Evolutionary conservation across 2,888 invertebrate species (phyloP).

Genomic region (Cephus pygmeus): DNA sequence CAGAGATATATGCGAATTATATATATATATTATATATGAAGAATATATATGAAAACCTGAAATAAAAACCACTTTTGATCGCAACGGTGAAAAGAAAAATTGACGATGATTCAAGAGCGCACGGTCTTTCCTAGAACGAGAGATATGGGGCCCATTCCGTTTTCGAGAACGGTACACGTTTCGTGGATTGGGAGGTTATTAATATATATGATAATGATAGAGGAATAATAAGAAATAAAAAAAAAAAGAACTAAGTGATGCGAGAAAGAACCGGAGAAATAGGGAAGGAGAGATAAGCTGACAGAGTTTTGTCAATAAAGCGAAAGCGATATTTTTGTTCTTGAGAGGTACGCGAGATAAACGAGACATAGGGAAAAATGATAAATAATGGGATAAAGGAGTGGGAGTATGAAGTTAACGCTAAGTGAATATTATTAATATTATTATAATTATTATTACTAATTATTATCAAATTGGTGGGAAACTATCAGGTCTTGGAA

Average conservation of each 20-base stretch:
- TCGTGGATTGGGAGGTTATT: slow-evolving; percentile 36
- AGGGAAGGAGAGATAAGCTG: slow-evolving; percentile 8
- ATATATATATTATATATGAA: slow-evolving; percentile 46
- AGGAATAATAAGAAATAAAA: neutral
- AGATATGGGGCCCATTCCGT: slow-evolving; percentile 34
- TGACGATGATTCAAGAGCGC: slow-evolving; percentile 42
- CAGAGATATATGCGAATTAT: slow-evolving; percentile 39
- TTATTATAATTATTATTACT: slow-evolving; percentile 53
- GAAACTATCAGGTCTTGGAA: slow-evolving; percentile 40
- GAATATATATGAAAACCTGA: slow-evolving; percentile 41
- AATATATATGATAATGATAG: slow-evolving; percentile 9
- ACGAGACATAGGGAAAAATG: slow-evolving; percentile 48
- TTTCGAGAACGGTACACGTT: slow-evolving; percentile 43
- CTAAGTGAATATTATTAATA: slow-evolving; percentile 56
- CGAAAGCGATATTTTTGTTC: slow-evolving; percentile 61
- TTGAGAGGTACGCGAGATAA: slow-evolving; percentile 55
- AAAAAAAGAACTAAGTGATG: neutral
- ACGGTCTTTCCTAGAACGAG: slow-evolving; percentile 47
- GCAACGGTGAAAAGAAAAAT: slow-evolving; percentile 41
- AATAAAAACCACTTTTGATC: slow-evolving; percentile 52
- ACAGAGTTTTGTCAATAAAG: slow-evolving; percentile 55
- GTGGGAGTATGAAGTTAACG: slow-evolving; percentile 33
- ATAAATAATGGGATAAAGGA: slow-evolving; percentile 27
- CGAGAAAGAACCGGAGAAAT: neutral
- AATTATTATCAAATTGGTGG: slow-evolving; percentile 58